Percentiles rank a stretch among this genome's conserved stretches.
These are phyloP conservation scores for Temnothorax rugatulus DNA, from an alignment of 2,888 invertebrate species.

Conservation along the genomic window DNA sequence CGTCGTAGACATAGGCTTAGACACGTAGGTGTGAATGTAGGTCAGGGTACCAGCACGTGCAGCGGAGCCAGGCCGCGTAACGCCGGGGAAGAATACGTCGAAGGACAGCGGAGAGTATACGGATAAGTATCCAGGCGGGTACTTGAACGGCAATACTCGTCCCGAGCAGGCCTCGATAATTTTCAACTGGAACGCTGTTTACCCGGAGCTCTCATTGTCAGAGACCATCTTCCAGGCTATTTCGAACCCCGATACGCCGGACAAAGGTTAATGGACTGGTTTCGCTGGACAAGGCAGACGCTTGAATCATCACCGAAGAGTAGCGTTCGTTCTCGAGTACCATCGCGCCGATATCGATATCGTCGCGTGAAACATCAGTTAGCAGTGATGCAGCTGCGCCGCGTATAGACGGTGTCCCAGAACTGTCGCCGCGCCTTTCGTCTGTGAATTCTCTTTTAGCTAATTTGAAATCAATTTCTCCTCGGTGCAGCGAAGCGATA, in stretches of 20 bases:
- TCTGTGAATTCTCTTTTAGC: background rate
- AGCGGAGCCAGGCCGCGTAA: constrained; percentile 48
- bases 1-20: constrained; percentile 69
- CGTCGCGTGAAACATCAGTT: constrained; percentile 62
- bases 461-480: background rate
- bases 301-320: constrained; percentile 62
- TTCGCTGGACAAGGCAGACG: constrained; percentile 3
- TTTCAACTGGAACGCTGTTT: background rate
- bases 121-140: background rate
- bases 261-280: constrained; percentile 47
- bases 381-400: constrained; percentile 38
- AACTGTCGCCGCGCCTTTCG: constrained; percentile 24
- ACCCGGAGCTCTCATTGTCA: background rate
- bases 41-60: constrained; percentile 82
- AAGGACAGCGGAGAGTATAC: constrained; percentile 21
- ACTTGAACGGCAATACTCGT: background rate
- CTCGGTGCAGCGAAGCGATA: background rate
- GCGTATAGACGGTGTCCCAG: constrained; percentile 3
- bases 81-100: constrained; percentile 59
- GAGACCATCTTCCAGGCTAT: constrained; percentile 20
- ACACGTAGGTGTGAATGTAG: constrained; percentile 80
- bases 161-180: background rate
- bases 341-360: constrained; percentile 29
- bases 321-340: constrained; percentile 59
- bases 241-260: constrained; percentile 14